Evolutionary conservation across 2,113 vertebrate species (phyloP).

Genomic region (Clarias magur): DNA sequence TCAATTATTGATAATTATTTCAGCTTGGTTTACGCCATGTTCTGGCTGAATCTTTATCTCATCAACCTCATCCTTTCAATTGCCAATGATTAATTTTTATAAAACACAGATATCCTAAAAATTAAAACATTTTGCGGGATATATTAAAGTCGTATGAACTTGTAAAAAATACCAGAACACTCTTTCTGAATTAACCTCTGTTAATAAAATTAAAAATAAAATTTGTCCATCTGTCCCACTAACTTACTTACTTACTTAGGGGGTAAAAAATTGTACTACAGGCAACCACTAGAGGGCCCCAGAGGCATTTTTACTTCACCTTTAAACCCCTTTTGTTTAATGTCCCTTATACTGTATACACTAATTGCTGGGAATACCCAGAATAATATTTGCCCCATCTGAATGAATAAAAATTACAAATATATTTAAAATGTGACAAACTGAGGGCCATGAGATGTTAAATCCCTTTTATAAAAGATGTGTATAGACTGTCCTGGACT

Average conservation of each 20-base stretch:
- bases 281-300: neutral
- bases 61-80: neutral
- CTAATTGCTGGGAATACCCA: neutral
- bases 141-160: neutral
- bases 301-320: neutral
- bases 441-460: neutral
- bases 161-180: neutral
- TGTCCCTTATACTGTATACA: neutral
- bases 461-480: neutral
- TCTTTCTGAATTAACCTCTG: neutral
- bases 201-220: neutral
- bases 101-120: neutral
- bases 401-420: neutral
- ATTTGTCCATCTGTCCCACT: neutral
- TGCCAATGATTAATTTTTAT: neutral
- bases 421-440: neutral
- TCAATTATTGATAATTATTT: neutral
- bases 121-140: neutral
- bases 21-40: neutral
- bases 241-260: too few relatives aligned
- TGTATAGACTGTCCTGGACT: neutral
- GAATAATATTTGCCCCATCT: neutral
- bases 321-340: neutral
- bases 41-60: neutral
- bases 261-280: neutral